Percentiles rank a stretch among this genome's conserved stretches.
Evolutionary conservation across 2,797 vertebrate species (phyloP).

Genomic region (Thripadectes ignobilis): DNA sequence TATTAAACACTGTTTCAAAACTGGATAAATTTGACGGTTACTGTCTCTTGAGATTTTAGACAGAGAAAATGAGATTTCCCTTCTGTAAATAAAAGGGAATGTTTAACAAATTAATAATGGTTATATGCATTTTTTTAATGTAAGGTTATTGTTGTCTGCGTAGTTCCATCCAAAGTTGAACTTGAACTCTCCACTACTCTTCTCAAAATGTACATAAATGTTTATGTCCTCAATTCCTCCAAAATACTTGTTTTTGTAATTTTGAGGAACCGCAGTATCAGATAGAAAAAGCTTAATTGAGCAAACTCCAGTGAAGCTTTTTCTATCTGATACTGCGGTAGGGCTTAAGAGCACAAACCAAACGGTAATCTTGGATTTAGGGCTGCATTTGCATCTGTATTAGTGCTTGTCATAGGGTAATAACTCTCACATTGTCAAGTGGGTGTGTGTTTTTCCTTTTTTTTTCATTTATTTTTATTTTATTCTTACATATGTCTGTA

Average conservation of each 20-base stretch:
- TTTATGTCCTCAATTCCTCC: background rate
- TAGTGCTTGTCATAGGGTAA: background rate
- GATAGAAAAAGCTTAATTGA: too few relatives aligned
- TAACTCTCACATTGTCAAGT: background rate
- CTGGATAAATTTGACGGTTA: background rate
- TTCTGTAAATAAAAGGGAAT: background rate
- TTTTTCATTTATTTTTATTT: background rate
- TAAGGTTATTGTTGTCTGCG: background rate
- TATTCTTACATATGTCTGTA: background rate
- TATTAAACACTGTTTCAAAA: constrained; percentile 12
- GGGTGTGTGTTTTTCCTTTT: background rate
- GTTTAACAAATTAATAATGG: background rate
- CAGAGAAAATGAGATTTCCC: background rate
- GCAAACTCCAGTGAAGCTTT: too few relatives aligned
- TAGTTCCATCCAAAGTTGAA: background rate
- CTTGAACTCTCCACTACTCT: background rate
- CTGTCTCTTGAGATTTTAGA: background rate
- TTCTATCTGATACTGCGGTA: background rate
- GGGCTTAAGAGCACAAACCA: background rate
- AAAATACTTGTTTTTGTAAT: background rate
- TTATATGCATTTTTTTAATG: background rate
- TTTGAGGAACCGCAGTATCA: too few relatives aligned
- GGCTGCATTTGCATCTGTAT: background rate
- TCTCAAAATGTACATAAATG: background rate
- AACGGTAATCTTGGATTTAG: background rate